These are phyloP conservation scores for Cryptoprocta ferox DNA, from an alignment of 2,797 vertebrate species.

Conservation along the genomic window DNA sequence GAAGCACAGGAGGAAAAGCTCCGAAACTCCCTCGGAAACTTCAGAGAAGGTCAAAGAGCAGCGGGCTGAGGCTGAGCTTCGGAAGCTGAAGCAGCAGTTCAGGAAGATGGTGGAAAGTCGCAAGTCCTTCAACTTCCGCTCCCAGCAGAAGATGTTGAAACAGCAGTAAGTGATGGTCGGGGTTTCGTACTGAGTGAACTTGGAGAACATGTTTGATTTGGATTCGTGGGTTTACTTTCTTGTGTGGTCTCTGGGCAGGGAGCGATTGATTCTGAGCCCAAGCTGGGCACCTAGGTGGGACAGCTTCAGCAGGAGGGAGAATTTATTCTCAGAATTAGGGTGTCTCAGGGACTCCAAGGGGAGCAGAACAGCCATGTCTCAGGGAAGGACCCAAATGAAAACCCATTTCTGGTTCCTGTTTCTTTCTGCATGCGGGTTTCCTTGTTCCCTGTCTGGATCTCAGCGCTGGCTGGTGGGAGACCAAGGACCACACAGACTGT, in stretches of 20 bases:
- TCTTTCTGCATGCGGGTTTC: background rate
- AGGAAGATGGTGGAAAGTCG: constrained; percentile 68
- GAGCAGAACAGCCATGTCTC: background rate
- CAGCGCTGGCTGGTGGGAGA: background rate
- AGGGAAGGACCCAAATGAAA: background rate
- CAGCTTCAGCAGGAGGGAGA: background rate
- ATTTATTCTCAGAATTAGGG: background rate
- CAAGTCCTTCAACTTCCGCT: constrained; percentile 64
- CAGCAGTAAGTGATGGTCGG: constrained; percentile 82
- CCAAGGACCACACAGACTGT: background rate
- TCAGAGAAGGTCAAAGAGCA: constrained; percentile 48
- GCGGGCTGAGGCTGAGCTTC: constrained; percentile 58
- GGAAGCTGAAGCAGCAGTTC: constrained; percentile 81
- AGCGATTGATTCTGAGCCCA: background rate
- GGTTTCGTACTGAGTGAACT: background rate
- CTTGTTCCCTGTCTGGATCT: background rate
- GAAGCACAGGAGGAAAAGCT: background rate
- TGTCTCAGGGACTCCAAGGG: background rate
- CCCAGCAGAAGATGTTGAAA: constrained; percentile 58
- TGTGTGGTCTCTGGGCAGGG: background rate
- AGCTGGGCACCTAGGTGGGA: background rate
- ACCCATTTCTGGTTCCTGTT: background rate
- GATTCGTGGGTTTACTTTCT: background rate
- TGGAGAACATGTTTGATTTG: background rate
- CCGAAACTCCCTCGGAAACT: fast-evolving